Evolutionary conservation across 2,113 vertebrate genomes (phyloP).

Genomic region (Brachypteracias leptosomus): DNA sequence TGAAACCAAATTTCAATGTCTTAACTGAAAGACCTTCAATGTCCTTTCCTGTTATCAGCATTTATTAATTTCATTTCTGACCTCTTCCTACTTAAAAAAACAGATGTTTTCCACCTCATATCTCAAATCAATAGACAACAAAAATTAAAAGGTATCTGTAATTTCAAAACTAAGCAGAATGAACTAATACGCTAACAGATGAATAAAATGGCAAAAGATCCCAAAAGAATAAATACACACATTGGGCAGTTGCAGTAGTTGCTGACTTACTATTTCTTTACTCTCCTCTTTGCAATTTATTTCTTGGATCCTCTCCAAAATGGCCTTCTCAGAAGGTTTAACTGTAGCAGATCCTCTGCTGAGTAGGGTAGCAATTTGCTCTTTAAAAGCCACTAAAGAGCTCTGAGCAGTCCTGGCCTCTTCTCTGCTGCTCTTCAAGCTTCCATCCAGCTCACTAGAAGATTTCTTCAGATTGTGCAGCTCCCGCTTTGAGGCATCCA

Average conservation of each 20-base stretch:
- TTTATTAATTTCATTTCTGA: neutral
- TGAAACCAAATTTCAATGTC: neutral
- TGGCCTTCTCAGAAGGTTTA: constrained; percentile 64
- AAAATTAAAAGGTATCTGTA: neutral
- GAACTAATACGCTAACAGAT: neutral
- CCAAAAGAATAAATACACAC: neutral
- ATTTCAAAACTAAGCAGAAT: neutral
- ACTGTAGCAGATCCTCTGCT: neutral
- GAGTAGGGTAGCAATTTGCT: constrained; percentile 73
- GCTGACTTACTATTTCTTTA: constrained; percentile 66
- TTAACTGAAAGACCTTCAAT: neutral
- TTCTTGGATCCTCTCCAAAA: constrained; percentile 75
- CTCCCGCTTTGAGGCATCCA: constrained; percentile 73
- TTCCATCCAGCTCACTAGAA: constrained; percentile 73
- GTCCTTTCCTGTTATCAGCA: neutral
- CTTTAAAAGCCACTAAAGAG: constrained; percentile 71
- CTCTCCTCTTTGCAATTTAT: constrained; percentile 67
- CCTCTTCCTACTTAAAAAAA: neutral
- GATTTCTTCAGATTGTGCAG: constrained; percentile 72
- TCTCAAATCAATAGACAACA: neutral
- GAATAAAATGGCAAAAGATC: neutral
- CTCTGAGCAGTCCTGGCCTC: constrained; percentile 61
- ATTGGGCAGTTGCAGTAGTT: neutral
- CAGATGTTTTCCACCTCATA: neutral
- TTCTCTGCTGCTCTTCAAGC: constrained; percentile 64